Evolutionary conservation across 2,797 vertebrate species (phyloP).

Genomic region (Anguilla pacifica): DNA sequence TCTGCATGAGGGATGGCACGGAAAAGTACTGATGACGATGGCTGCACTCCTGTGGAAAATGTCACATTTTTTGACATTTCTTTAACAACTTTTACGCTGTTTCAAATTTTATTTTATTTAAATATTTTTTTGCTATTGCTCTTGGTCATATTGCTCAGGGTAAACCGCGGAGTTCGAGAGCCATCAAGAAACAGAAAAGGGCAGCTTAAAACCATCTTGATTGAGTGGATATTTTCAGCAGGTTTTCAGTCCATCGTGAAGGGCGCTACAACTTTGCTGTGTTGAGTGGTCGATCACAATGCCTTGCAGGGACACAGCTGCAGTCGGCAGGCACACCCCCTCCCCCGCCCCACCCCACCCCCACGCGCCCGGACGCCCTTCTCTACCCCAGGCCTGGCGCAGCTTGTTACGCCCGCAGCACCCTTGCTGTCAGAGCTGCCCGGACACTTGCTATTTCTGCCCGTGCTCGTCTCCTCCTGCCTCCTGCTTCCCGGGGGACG

Average conservation of each 20-base stretch:
- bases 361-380: neutral
- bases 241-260: neutral
- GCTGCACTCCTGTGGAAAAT: neutral
- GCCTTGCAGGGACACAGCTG: neutral
- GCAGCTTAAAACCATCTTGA: neutral
- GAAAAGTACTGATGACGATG: neutral
- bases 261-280: neutral
- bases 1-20: neutral
- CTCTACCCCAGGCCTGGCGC: neutral
- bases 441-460: slow-evolving; percentile 21
- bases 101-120: too few species aligned
- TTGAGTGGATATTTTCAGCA: too few species aligned
- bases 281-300: neutral
- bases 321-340: neutral
- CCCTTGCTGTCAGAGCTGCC: slow-evolving; percentile 9
- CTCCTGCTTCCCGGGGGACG: neutral
- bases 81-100: too few species aligned
- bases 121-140: neutral
- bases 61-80: too few species aligned
- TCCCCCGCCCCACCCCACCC: neutral
- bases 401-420: slow-evolving; percentile 14
- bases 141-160: neutral
- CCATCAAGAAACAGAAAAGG: neutral
- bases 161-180: neutral
- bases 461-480: neutral